Percentiles rank a stretch among this genome's conserved stretches.
Evolutionary conservation across 2,888 invertebrate species (phyloP).

Genomic region (Nyleta sp.): DNA sequence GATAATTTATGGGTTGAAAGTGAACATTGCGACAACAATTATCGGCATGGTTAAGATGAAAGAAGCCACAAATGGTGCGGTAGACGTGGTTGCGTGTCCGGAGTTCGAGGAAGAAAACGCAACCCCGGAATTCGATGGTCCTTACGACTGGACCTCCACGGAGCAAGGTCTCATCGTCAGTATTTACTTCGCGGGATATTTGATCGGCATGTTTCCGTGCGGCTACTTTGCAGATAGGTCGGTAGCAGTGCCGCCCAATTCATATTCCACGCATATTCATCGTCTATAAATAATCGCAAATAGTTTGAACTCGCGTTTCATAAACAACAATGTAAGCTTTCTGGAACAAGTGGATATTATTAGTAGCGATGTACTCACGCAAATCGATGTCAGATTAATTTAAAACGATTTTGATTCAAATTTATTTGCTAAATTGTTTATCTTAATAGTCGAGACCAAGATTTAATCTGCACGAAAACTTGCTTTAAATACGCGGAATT

Average conservation of each 20-base stretch:
- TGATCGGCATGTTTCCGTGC: slow-evolving; percentile 79
- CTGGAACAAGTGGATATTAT: slow-evolving; percentile 45
- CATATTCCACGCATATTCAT: slow-evolving; percentile 33
- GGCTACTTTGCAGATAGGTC: slow-evolving; percentile 80
- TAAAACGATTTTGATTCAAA: slow-evolving; percentile 29
- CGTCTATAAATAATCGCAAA: slow-evolving; percentile 27
- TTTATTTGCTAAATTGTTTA: slow-evolving; percentile 42
- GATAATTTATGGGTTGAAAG: slow-evolving; percentile 80
- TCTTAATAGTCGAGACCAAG: slow-evolving; percentile 26
- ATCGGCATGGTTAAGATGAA: slow-evolving; percentile 78
- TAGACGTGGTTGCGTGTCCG: slow-evolving; percentile 70
- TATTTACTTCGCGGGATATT: slow-evolving; percentile 79
- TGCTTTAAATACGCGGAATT: slow-evolving; percentile 16
- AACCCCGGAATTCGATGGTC: slow-evolving; percentile 73
- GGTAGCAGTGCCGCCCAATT: slow-evolving; percentile 47
- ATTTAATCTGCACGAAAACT: slow-evolving; percentile 16
- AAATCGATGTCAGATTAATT: slow-evolving; percentile 53
- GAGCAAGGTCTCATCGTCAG: slow-evolving; percentile 77
- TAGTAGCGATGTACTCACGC: slow-evolving; percentile 17
- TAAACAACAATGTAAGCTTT: slow-evolving; percentile 31
- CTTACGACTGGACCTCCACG: slow-evolving; percentile 76
- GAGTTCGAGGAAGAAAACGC: slow-evolving; percentile 54
- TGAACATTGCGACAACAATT: slow-evolving; percentile 77
- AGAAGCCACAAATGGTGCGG: neutral
- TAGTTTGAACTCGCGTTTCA: slow-evolving; percentile 3